Percentiles rank a stretch among this genome's conserved stretches.
phyloP scores from a whole-genome alignment of 2,888 invertebrate genomes.

The Gymnosoma rotundatum region DNA sequence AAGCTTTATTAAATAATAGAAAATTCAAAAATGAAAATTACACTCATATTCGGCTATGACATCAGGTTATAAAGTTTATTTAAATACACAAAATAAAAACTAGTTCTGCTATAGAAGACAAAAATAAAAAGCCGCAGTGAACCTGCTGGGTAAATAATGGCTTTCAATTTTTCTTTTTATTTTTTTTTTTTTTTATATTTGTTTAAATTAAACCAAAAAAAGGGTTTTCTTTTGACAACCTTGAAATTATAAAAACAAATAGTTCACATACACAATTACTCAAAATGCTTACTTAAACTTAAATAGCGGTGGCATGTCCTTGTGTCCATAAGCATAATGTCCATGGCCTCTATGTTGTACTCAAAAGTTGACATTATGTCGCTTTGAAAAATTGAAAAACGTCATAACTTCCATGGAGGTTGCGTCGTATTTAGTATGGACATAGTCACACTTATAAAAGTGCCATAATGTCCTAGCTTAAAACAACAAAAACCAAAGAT shows the following conservation, averaged over 20 bases:
- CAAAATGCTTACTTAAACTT: no score
- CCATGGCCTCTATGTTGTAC: no score
- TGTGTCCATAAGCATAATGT: no score
- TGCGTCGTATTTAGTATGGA: no score
- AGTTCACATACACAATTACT: neutral
- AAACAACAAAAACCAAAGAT: no score
- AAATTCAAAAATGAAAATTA: constrained; percentile 24
- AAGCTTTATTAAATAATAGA: no score
- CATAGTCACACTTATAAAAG: no score
- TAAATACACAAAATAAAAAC: neutral
- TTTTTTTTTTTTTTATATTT: constrained; percentile 43
- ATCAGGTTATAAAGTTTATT: neutral
- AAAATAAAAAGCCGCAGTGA: constrained; percentile 45
- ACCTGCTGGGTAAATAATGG: constrained; percentile 66
- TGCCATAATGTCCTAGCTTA: no score
- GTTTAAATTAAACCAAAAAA: neutral
- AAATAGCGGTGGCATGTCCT: no score
- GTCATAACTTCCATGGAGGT: no score
- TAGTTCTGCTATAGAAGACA: neutral
- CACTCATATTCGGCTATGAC: constrained; percentile 23
- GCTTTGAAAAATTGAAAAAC: no score
- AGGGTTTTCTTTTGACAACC: constrained; percentile 39
- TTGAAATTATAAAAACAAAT: constrained; percentile 36
- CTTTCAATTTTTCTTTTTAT: constrained; percentile 48
- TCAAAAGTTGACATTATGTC: no score